Evolutionary conservation across 2,888 invertebrate genomes (phyloP), one percentile per base, ranked within the genome.

Genomic region (Proisotoma minuta): DNA sequence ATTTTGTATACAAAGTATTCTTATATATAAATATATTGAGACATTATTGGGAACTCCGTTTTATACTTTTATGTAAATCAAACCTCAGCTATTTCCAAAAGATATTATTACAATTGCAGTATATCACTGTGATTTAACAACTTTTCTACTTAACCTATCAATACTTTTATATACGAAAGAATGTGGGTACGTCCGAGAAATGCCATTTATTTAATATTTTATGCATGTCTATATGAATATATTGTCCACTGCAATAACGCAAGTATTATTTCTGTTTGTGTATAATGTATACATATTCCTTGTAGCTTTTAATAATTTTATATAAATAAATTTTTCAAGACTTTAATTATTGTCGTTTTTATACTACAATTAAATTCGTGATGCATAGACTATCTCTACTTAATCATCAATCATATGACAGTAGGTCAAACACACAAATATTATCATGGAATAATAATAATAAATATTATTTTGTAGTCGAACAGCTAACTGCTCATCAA

Each of bases 61-160:
- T 34, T 34, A 34, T 34, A 34, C 34, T 10, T 15, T 34, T 34
- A 34, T 15, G 20, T 43, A 43, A 43, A 43, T 43, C 18, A 12
- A 43, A 43, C 43, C 18, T 43, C 43, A 43, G 43, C 43, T 20
- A 15, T 43, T 43, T 43, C 4, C 10, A 5, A n/a, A 43, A 43
- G 43, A 43, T 43, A 43, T 43, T 43, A 43, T 8, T 43, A 43
- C 18, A 43, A 43, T n/a, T n/a, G n/a, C n/a, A n/a, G n/a, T n/a
- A n/a, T n/a, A n/a, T 18, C 43, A 18, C 43, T 43, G 43, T 43
- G 43, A 43, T 43, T 43, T 20, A 43, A 43, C 43, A 18, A 43
- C 43, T 43, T 34, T 10, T 18, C 43, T 43, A 43, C 43, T 43
- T 43, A 5, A n/a, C n/a, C 20, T 43, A 43, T 43, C 43, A 18